Base-by-base conservation (phyloP, 2,888 invertebrate genomes). In the Parnassius glacialis region DNA sequence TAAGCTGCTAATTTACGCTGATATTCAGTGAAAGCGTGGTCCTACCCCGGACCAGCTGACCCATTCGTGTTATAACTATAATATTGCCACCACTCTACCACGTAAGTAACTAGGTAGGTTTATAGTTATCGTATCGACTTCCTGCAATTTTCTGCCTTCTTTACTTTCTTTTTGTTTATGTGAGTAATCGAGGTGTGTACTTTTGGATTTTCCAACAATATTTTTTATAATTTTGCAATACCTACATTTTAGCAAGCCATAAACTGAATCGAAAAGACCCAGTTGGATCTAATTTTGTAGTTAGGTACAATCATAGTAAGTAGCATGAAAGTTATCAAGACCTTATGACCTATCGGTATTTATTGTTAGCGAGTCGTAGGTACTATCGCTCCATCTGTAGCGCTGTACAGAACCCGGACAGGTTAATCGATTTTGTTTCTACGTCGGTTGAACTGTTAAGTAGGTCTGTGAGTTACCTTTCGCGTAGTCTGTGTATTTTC, bases 331-430 rank as follows among this genome's bases (percentile, higher is more conserved):
- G 42, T 10, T 52, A 47, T 13, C 20, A 48, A 45, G 44, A 58
- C 62, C 53, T 41, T 57, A 53, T 58, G 62, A 62, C 57, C 57
- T 58, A 50, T 62, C 53, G n/a, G 12, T 57, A 43, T 54, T 62
- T 57, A 62, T 62, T 62, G 53, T 42, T 12, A 57, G 42, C 13
- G 42, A 13, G 7, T 16, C 25, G 25, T 20, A n/a, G n/a, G n/a
- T n/a, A 44, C 45, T 56, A 56, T 52, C 57, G 47, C 41, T 44
- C 44, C 50, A 57, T 62, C 57, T 57, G 20, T 41, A 13, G 9
- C 3, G 12, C 47, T 10, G n/a, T 52, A 59, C 2, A 47, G 13
- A 50, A 20, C 20, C 20, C 47, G 43, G 43, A 43, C 43, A n/a
- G 34, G 43, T 3, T 55, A 13, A 50, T 60, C 55, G 60, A 51